Conservation (phyloP, 1,140 invertebrate genomes). For the Tachypleus tridentatus region DNA sequence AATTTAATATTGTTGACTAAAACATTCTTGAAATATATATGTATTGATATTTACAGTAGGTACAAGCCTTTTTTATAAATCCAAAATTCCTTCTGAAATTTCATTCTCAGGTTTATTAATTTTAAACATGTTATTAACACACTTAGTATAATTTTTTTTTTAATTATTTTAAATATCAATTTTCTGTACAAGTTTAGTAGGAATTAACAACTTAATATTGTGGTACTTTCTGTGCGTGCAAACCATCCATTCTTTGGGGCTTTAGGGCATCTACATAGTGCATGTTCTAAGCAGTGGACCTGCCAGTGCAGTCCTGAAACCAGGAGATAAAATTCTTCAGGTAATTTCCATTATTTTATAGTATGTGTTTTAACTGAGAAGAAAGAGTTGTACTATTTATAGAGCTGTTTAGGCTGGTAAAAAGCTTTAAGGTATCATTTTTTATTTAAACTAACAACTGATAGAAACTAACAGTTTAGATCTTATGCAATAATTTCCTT, state of each 20-base stretch:
- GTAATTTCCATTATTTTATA: conserved; percentile 10
- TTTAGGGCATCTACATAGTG: conserved; percentile 45
- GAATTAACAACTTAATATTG: conserved; percentile 14
- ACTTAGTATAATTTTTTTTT: neutral
- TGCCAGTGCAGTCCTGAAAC: conserved; percentile 40
- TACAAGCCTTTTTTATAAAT: too few species aligned
- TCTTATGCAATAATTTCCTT: neutral
- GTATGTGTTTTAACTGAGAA: too few species aligned
- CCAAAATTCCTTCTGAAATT: too few species aligned
- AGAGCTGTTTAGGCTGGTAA: too few species aligned
- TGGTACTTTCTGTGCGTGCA: too few species aligned
- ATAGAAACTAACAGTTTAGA: neutral
- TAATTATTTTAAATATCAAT: conserved; percentile 4
- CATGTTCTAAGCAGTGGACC: conserved; percentile 37
- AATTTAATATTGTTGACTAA: too few species aligned
- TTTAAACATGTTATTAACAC: neutral
- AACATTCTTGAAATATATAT: too few species aligned
- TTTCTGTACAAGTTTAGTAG: neutral
- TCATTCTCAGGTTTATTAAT: neutral
- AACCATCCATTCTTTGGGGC: too few species aligned
- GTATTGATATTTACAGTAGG: too few species aligned
- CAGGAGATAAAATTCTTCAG: conserved; percentile 47
- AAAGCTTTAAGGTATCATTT: neutral
- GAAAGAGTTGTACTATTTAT: too few species aligned
- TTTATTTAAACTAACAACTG: neutral